Evolutionary conservation across 2,888 invertebrate genomes (phyloP).

Genomic region (Latrodectus elegans): DNA sequence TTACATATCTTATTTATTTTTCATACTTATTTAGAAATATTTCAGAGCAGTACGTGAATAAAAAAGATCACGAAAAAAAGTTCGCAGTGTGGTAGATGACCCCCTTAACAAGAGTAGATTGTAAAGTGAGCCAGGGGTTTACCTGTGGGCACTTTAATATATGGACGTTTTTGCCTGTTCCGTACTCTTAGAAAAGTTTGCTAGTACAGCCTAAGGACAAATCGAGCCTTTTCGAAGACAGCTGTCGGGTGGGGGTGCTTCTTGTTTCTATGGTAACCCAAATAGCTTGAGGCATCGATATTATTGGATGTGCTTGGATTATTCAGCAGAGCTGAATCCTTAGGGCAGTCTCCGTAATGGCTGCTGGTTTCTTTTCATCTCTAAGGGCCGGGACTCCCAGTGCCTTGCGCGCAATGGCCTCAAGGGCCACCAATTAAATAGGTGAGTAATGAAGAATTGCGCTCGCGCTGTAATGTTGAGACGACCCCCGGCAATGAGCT

Average conservation of each 20-base stretch:
- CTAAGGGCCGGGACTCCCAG: constrained; percentile 62
- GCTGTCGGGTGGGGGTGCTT: constrained; percentile 59
- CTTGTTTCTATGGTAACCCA: constrained; percentile 65
- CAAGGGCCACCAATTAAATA: constrained; percentile 59
- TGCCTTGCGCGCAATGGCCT: constrained; percentile 57
- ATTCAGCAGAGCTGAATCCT: constrained; percentile 60
- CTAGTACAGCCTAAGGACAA: constrained; percentile 53
- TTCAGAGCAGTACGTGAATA: no score
- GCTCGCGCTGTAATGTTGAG: constrained; percentile 42
- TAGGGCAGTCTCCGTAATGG: constrained; percentile 55
- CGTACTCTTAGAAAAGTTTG: constrained; percentile 63
- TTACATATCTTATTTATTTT: no score
- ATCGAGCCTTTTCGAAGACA: constrained; percentile 62
- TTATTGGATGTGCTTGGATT: constrained; percentile 69
- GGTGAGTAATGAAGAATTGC: constrained; percentile 47
- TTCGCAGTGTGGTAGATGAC: constrained; percentile 5
- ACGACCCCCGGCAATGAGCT: constrained; percentile 52
- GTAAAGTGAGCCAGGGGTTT: constrained; percentile 46
- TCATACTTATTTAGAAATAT: no score
- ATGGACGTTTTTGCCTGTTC: constrained; percentile 64
- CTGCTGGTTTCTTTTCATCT: constrained; percentile 68
- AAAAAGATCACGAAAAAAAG: constrained; percentile 11
- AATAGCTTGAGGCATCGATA: constrained; percentile 61
- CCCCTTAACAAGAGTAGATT: constrained; percentile 52
- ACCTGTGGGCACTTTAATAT: constrained; percentile 65